Conservation (phyloP, 53 echinoderm and acorn worm species). For the Henricia sp. region DNA sequence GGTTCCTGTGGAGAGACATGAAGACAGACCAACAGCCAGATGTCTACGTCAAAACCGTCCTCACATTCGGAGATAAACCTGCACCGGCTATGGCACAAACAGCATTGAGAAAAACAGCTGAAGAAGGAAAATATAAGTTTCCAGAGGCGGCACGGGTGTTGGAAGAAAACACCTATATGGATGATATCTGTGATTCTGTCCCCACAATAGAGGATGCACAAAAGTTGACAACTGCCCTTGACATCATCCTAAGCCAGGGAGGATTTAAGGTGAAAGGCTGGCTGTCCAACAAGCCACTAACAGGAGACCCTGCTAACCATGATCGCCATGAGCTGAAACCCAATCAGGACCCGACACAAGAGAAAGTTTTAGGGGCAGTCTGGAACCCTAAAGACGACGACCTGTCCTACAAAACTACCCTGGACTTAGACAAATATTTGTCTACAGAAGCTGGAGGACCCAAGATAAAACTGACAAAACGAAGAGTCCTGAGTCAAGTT, state of each 20-base stretch:
- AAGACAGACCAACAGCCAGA: constrained; percentile 49
- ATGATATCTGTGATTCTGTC: constrained; percentile 58
- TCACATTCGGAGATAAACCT: constrained; percentile 41
- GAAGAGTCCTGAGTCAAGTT: too few relatives aligned
- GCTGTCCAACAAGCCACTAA: constrained; percentile 53
- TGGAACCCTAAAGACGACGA: constrained; percentile 51
- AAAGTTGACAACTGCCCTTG: not conserved
- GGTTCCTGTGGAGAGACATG: constrained; percentile 68
- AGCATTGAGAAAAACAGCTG: constrained; percentile 48
- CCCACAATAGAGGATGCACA: not conserved
- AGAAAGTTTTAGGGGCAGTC: constrained; percentile 55
- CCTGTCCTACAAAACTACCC: constrained; percentile 54
- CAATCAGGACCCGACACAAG: constrained; percentile 13
- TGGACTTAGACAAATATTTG: too few relatives aligned
- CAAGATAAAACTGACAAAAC: too few relatives aligned
- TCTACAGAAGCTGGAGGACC: too few relatives aligned
- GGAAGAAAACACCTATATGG: constrained; percentile 53
- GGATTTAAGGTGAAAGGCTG: constrained; percentile 70
- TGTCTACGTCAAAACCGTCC: constrained; percentile 62
- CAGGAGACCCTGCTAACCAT: not conserved
- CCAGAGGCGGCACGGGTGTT: constrained; percentile 43
- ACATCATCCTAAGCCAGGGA: not conserved
- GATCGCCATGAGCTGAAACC: not conserved
- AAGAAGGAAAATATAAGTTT: not conserved
- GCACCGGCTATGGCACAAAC: too few relatives aligned